Base-by-base conservation (phyloP, 2,113 vertebrate species). In the Cryptotis parvus region DNA sequence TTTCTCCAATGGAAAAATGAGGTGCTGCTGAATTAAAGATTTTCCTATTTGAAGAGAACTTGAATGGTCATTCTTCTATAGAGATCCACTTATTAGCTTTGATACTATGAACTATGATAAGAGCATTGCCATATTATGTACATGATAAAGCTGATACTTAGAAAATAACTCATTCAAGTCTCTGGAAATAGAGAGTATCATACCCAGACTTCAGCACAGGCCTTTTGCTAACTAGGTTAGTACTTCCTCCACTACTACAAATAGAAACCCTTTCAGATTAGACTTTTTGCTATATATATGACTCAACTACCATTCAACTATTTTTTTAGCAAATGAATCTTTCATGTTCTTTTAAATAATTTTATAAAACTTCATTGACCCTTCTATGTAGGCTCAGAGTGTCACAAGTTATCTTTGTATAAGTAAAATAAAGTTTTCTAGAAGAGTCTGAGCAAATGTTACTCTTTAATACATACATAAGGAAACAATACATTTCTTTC, bases 361-460 rank as follows among this genome's bases (percentile, higher is more conserved):
- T 87, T 90, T 61, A 61, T 88, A 76, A 95, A 83, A 58, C 33
- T 72, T 66, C 2, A 0, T 2, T 91, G 84, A 89, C n/a, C 29
- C 70, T 91, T 81, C 81, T 80, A 52, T 92, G 89, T 93, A 29
- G 79, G 66, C n/a, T 63, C 20, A 29, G 14, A 45, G 39, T 58
- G 82, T 33, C 80, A 75, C 63, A 90, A 91, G 43, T 41, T 88
- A 73, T 79, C 37, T 76, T 92, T 94, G 76, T 31, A 70, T 79
- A 92, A 86, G 39, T 65, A 81, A 92, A 92, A 82, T 88, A 58
- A 91, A 92, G 39, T 4, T 35, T n/a, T n/a, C 41, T 14, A 66
- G 82, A 35, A 79, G 49, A 88, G 20, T 76, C 77, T 12, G 29
- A 72, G 41, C 37, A 68, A 86, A 86, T 84, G 66, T 20, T 90